Evolutionary conservation across 2,797 vertebrate species (phyloP), one percentile per base, ranked within the genome.

Genomic region (Antrozous pallidus): DNA sequence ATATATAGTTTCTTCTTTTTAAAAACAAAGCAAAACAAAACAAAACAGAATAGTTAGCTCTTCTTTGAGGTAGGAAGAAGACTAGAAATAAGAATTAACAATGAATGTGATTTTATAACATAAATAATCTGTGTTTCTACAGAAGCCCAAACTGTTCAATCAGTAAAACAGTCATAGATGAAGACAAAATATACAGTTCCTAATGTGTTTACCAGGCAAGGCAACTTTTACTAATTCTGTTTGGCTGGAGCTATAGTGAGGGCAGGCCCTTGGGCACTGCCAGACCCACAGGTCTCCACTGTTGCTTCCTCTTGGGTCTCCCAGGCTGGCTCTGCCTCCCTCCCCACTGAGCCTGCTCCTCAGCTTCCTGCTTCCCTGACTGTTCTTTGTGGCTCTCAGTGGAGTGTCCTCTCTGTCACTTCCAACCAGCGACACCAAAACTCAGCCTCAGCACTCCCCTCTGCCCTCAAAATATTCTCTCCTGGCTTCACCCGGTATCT

Each of bases 201-300:
- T 78, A n/a, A 24, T 13, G 74, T 16, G 11, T 54, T 54, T 33
- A 20, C 42, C 11, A 42, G 79, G 10, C 69, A 69, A 70, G 54
- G 16, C 5, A 33, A 54, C 22, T 0, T 18, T n/a, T 14, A 45
- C 28, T 26, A 63, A 85, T 45, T 63, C 38, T 40, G 8, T 67
- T 33, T 31, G 61, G 47, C 61, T 33, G 28, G 56, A 58, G 10
- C 31, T 6, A 58, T 18, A 49, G 47, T 0, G 3, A 47, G 7
- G 28, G 9, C 31, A 36, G 26, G 2, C 12, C 4, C 6, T 42
- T 38, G 31, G 61, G 31, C 8, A 24, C 0, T 3, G 28, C 9
- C 31, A 56, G 13, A 18, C 1, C 8, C 13, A 1, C 0, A 12
- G 14, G 7, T 5, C 20, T 28, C 42, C 2, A 4, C 13, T 24